A percentile compares a stretch with the other conserved stretches of the same genome.
Conservation (phyloP, 92 coral and sea anemone species). For the Meandrina meandrites region DNA sequence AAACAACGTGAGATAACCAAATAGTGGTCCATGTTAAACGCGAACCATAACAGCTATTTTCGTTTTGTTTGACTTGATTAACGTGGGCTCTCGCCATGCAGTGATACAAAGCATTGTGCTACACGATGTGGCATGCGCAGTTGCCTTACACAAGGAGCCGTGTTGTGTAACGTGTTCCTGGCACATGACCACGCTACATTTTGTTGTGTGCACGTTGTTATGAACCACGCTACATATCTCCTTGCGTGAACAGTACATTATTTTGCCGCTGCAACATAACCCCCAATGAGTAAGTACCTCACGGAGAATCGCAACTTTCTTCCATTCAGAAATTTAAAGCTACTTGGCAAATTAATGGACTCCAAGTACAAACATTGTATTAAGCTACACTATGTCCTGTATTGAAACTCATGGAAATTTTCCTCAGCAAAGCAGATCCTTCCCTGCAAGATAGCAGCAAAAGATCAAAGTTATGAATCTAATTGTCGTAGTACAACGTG, state of each 20-base stretch:
- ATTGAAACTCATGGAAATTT: conserved; percentile 87
- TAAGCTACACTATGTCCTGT: conserved; percentile 80
- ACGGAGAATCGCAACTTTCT: neutral
- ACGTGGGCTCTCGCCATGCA: too few relatives aligned
- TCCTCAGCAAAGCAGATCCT: conserved; percentile 86
- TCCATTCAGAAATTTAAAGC: neutral
- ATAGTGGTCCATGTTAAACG: too few relatives aligned
- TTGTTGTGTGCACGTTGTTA: neutral
- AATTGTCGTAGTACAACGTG: neutral
- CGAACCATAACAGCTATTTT: too few relatives aligned
- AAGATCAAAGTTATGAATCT: neutral
- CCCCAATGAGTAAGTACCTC: neutral
- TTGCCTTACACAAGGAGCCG: too few relatives aligned
- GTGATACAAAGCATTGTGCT: too few relatives aligned
- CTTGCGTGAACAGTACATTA: neutral
- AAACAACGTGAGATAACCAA: too few relatives aligned
- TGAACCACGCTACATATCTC: neutral
- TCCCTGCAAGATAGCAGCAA: conserved; percentile 68
- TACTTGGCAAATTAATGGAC: neutral
- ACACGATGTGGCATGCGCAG: too few relatives aligned
- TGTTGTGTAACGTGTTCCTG: neutral
- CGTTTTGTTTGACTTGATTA: too few relatives aligned
- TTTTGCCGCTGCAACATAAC: neutral
- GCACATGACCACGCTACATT: neutral
- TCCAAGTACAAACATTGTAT: neutral